Evolutionary conservation across 2,113 vertebrate species (phyloP).

Genomic region (Cardinalis cardinalis): DNA sequence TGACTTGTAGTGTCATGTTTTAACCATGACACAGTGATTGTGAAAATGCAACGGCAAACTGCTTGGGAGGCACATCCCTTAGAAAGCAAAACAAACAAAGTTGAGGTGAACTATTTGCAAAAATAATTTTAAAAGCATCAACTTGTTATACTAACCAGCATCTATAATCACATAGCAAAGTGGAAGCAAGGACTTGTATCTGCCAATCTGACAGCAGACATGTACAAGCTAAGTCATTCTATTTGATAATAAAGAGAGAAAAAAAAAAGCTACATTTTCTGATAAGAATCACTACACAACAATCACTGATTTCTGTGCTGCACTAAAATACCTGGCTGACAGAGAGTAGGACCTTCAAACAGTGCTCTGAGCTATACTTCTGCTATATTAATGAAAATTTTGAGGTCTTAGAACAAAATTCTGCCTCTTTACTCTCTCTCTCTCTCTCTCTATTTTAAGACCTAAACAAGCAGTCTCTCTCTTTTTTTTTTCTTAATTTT

Average conservation of each 20-base stretch:
- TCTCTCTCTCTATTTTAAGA: background rate
- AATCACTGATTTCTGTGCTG: background rate
- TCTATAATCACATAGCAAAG: background rate
- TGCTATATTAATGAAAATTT: background rate
- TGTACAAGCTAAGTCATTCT: background rate
- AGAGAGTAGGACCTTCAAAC: background rate
- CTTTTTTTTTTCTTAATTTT: background rate
- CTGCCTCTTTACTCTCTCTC: background rate
- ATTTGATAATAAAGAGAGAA: background rate
- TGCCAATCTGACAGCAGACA: background rate
- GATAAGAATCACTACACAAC: background rate
- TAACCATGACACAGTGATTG: fast-evolving
- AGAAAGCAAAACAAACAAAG: background rate
- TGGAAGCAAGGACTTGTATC: background rate
- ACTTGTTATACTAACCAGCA: background rate
- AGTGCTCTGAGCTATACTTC: background rate
- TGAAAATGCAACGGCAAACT: background rate
- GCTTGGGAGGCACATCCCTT: background rate
- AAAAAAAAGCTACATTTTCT: background rate
- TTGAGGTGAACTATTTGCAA: background rate
- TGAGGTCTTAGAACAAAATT: background rate
- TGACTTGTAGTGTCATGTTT: background rate
- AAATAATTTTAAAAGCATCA: background rate
- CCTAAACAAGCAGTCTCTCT: background rate
- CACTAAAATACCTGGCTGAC: background rate